A percentile compares a stretch with the other conserved stretches of the same genome.
These are phyloP conservation scores for Timema podura DNA, from an alignment of 2,888 invertebrate genomes.

Conservation along the genomic window DNA sequence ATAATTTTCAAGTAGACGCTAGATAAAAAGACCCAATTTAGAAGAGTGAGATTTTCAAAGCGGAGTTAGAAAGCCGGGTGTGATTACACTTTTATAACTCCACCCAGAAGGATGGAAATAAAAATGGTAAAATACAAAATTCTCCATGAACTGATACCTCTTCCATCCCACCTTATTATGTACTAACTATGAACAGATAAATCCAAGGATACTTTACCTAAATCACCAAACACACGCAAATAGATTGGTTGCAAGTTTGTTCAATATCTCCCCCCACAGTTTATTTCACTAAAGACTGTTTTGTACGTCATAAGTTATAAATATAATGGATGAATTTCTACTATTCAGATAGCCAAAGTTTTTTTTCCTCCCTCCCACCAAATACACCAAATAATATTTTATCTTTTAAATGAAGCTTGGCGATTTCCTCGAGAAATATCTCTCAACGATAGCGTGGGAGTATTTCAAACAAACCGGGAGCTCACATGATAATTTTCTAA, in stretches of 20 bases:
- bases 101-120: background rate
- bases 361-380: too few species aligned
- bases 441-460: too few species aligned
- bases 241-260: background rate
- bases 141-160: background rate
- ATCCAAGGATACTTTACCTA: too few species aligned
- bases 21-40: background rate
- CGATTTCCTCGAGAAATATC: too few species aligned
- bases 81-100: background rate
- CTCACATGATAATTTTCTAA: too few species aligned
- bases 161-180: too few species aligned
- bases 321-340: too few species aligned
- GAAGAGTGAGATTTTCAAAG: slow-evolving; percentile 10
- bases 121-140: background rate
- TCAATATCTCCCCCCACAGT: background rate
- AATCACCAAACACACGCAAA: background rate
- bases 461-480: too few species aligned
- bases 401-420: too few species aligned
- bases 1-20: slow-evolving; percentile 4
- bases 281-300: background rate
- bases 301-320: background rate
- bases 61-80: background rate
- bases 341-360: too few species aligned
- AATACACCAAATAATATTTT: too few species aligned
- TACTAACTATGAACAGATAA: too few species aligned